These are phyloP conservation scores for Phaedon cochleariae DNA, from an alignment of 2,888 invertebrate genomes.

Conservation along the genomic window DNA sequence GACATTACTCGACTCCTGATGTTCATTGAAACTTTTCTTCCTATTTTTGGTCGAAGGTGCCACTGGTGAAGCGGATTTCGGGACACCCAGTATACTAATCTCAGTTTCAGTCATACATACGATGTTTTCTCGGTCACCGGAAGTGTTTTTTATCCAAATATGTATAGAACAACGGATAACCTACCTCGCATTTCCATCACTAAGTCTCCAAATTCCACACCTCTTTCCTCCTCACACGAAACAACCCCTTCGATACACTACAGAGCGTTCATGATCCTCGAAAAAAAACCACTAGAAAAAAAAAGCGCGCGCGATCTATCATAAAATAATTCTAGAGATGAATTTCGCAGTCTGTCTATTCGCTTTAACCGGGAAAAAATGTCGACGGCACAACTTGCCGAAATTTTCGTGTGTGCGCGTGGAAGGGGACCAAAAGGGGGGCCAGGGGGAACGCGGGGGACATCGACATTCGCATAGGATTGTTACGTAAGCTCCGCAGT, in stretches of 20 bases:
- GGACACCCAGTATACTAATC: too few species aligned
- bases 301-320: background rate
- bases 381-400: slow-evolving; percentile 58
- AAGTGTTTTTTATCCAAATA: too few species aligned
- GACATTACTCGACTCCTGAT: too few species aligned
- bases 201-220: slow-evolving; percentile 28
- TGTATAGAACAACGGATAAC: slow-evolving; percentile 34
- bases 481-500: slow-evolving; percentile 59
- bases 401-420: too few species aligned
- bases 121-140: too few species aligned
- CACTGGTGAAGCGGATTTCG: too few species aligned
- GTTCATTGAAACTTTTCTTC: too few species aligned
- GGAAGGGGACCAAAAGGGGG: slow-evolving; percentile 52
- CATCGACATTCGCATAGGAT: slow-evolving; percentile 57
- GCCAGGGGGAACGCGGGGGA: slow-evolving; percentile 47
- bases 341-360: slow-evolving; percentile 58
- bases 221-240: slow-evolving; percentile 13
- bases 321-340: slow-evolving; percentile 47
- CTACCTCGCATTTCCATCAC: slow-evolving; percentile 61
- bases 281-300: background rate
- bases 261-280: slow-evolving; percentile 25
- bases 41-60: too few species aligned
- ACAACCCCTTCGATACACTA: slow-evolving; percentile 17
- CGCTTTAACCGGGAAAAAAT: slow-evolving; percentile 62
- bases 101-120: too few species aligned